Base-by-base conservation (phyloP, 2,113 vertebrate genomes). In the Vidua macroura region DNA sequence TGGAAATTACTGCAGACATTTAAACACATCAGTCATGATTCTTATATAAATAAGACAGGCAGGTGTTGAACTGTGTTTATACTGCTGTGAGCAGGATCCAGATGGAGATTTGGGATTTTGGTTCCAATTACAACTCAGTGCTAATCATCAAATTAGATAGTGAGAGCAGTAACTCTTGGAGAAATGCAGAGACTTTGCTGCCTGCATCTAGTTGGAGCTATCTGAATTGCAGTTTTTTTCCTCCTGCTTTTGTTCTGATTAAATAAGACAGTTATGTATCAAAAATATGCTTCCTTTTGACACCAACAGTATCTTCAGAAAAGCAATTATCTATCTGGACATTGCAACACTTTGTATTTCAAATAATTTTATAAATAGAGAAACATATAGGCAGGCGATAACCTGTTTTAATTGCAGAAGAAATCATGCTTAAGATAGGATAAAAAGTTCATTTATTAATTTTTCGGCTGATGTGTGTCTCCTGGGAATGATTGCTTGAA, bases 1-100 rank as follows among this genome's bases (percentile, higher is more conserved):
- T 70, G 68, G 81, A 86, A 91, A 75, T 84, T 74, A 69, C 55
- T 69, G 92, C 68, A 93, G 81, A 35, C 28, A 46, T 85, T 93
- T 55, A 89, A 83, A 48, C 35, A 92, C 43, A 93, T 92, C 83
- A 85, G 62, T 87, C 66, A 51, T 37, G 58, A 78, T 55, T 86
- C 46, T 74, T 55, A 35, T 3, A 69, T 35, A 86, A 95, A 92
- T 78, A 86, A 69, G 64, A 15, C 15, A 35, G 39, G 16, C 56
- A 67, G 64, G 60, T 88, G 51, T 63, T 53, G 43, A 55, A 43
- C 58, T 55, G 39, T 51, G 72, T 62, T 83, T 18, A 5, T 46
- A 25, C 28, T 33, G 27, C 19, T 83, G 3, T 46, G 46, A 96
- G 51, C 43, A 70, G 41, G 27, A 88, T 67, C 51, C 91, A 95